phyloP scores from a whole-genome alignment of 2,797 vertebrate genomes.

The Sebastes matsubarae region DNA sequence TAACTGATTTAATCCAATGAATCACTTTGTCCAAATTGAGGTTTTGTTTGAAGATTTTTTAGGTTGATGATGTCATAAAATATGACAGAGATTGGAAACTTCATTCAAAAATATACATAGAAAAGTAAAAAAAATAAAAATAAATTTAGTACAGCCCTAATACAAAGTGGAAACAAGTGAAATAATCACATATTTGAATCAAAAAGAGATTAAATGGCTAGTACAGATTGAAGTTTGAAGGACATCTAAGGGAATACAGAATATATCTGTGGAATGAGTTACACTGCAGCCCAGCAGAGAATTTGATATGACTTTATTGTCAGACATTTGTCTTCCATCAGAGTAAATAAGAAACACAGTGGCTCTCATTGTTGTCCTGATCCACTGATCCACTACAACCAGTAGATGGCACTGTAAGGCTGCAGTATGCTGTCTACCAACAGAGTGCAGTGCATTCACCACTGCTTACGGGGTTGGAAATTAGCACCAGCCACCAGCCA shows the following conservation, averaged over 20 bases:
- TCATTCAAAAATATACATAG: no score
- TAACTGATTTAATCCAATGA: no score
- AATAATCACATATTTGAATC: not conserved
- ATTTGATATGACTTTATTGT: not conserved
- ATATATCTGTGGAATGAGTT: not conserved
- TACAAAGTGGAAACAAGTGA: not conserved
- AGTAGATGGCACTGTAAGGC: slow-evolving; percentile 50
- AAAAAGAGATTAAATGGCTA: not conserved
- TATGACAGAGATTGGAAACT: no score
- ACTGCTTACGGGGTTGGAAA: not conserved
- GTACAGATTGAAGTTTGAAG: not conserved
- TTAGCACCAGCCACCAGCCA: no score
- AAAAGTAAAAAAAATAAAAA: no score
- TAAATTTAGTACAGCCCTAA: no score
- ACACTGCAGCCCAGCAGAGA: not conserved
- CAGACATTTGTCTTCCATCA: not conserved
- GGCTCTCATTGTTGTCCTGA: not conserved
- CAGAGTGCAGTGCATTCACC: not conserved
- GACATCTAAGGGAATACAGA: not conserved
- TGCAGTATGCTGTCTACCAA: not conserved
- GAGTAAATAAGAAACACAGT: not conserved
- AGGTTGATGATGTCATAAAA: no score
- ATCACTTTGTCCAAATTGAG: no score
- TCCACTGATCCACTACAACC: not conserved
- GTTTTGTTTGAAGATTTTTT: no score